Evolutionary conservation across 1,140 invertebrate species (phyloP), one percentile per base, ranked within the genome.

Genomic region (Probaryconus sp.): DNA sequence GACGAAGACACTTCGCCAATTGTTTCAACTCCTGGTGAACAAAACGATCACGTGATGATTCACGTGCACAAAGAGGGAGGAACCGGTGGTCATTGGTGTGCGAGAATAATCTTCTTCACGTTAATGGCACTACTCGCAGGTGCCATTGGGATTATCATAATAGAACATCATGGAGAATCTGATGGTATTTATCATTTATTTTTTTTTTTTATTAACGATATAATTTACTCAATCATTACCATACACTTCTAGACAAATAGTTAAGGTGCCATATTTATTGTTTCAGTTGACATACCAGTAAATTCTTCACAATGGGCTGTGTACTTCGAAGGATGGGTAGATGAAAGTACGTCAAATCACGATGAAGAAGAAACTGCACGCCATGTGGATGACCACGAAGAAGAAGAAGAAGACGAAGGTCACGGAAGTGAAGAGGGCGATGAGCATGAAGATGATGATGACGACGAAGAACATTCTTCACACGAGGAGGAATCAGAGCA

Each of bases 51-150:
- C 80, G 87, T 93, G 16, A 91, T 92, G 42, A 91, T 95, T 77
- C 93, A 95, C 78, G 89, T 94, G 18, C 90, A 94, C 17, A 92
- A 93, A 75, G 93, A 95, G 35, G 90, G 89, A 65, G 90, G 90
- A 5, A 93, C 92, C 9, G 93, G 93, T 30, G 94, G 93, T 18
- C 93, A 94, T 78, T 92, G 94, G 89, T 94, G 93, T 83, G 93
- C 94, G 4, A 94, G 94, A 87, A 91, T 95, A 30, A 89, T 95
- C 61, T 96, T 96, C 84, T 94, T 95, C 78, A 84, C 90, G 1
- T 80, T 95, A 7, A 88, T 95, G 33, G 91, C 91, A 13, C 89
- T 91, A 45, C 88, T 96, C 13, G 86, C 92, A 68, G 90, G 92
- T 24, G 87, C 94, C 9, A 91, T 94, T 78, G 92, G 93, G 47